These are phyloP conservation scores for Chironex yamaguchii DNA, from an alignment of 30 jellyfish, hydroid and myxozoan genomes.

Conservation along the genomic window DNA sequence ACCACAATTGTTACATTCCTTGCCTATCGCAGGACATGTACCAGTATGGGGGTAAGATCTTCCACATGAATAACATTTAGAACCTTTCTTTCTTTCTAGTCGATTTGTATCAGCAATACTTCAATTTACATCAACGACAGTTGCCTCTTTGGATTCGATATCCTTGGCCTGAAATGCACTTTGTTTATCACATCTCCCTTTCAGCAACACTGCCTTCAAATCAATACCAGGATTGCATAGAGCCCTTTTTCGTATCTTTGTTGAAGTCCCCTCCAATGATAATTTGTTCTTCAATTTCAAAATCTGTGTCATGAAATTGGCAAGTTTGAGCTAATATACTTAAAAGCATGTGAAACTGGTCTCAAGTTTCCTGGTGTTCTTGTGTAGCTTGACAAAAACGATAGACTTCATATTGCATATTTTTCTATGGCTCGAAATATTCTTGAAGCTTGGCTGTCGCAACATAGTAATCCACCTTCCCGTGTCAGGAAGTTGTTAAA, in stretches of 20 bases:
- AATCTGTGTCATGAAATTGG: slow-evolving; percentile 1
- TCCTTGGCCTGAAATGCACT: slow-evolving; percentile 2
- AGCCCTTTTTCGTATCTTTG: slow-evolving; percentile 9
- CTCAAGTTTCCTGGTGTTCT: slow-evolving; percentile 17
- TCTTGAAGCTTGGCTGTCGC: slow-evolving; percentile 15
- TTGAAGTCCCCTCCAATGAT: slow-evolving; percentile 31
- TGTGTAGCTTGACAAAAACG: slow-evolving; percentile 25
- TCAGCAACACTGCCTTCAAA: slow-evolving; percentile 7
- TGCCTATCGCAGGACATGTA: slow-evolving; percentile 27
- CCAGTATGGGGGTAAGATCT: slow-evolving; percentile 5
- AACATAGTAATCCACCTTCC: slow-evolving; percentile 3
- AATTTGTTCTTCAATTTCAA: slow-evolving; percentile 44
- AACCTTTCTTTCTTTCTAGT: background rate
- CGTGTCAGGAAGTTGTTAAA: slow-evolving; percentile 13
- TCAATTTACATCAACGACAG: background rate
- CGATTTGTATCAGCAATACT: background rate
- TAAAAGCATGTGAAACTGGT: slow-evolving; percentile 16
- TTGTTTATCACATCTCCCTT: slow-evolving; percentile 43
- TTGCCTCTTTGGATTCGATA: slow-evolving; percentile 6
- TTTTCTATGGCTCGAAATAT: slow-evolving; percentile 41
- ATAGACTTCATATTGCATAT: slow-evolving; percentile 33
- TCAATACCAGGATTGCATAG: slow-evolving; percentile 5
- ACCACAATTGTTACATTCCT: slow-evolving; percentile 17
- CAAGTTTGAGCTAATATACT: slow-evolving; percentile 8
- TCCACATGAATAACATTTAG: slow-evolving; percentile 18